Evolutionary conservation across 2,888 invertebrate species (phyloP), one percentile per base, ranked within the genome.

Genomic region (Tenthredo amoena): DNA sequence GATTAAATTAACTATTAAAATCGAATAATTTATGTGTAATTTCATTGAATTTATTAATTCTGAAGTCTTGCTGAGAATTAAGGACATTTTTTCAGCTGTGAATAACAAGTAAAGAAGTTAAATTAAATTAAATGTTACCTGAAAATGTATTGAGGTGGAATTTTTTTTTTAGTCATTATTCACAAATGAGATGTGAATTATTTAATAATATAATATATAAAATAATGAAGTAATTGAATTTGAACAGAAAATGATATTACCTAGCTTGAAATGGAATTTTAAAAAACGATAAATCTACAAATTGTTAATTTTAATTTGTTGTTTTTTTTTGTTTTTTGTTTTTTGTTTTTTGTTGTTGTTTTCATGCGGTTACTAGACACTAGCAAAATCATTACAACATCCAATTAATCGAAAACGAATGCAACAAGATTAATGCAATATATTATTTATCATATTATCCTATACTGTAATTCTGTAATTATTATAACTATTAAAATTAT

Each of bases 351-450:
- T 68, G 10, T 68, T 31, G 34, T 31, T 68, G n/a, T 15, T 50
- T 71, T 89, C 92, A 93, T 93, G 93, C 93, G 88, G 92, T 93
- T 93, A 93, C 90, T 90, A 87, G 89, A 91, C 89, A 90, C 89
- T 91, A 91, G 91, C 92, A 92, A 91, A 91, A 88, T 90, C 91
- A 92, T 90, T 87, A 91, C 91, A 92, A 91, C 91, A 91, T 88
- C 90, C 90, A 88, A 91, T 91, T 92, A 91, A 91, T 68, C 85
- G 87, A 90, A 90, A 90, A 91, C 89, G 89, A 90, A 89, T 91
- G 92, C 92, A 92, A 90, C 88, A 88, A 89, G 88, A 88, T 86
- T 85, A 85, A 86, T 86, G 31, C 79, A 65, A 76, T 83, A 68
- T 37, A 77, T 31, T 74, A 55, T 50, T 34, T 26, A 26, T 81